phyloP scores from a whole-genome alignment of 2,797 vertebrate species.

The Pseudomugil gertrudae region DNA sequence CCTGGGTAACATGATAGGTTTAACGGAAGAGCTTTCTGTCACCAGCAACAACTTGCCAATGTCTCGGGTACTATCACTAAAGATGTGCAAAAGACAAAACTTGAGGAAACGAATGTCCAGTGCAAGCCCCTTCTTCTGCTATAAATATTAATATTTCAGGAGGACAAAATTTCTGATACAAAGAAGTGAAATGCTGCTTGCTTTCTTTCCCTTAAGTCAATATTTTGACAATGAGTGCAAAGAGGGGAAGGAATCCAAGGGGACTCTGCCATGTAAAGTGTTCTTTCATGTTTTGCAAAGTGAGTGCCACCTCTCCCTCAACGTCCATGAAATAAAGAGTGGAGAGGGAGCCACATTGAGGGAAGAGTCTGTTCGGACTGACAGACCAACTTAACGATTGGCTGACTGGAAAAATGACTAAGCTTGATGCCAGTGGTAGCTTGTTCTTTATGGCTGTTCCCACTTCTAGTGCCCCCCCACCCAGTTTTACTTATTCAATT shows the following conservation, averaged over 20 bases:
- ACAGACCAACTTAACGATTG: slow-evolving; percentile 58
- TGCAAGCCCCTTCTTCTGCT: slow-evolving; percentile 27
- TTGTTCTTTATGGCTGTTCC: slow-evolving; percentile 24
- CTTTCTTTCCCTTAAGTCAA: slow-evolving; percentile 61
- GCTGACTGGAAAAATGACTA: slow-evolving; percentile 57
- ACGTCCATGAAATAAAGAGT: slow-evolving; percentile 67
- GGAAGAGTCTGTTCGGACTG: slow-evolving; percentile 52
- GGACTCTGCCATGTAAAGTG: slow-evolving; percentile 68
- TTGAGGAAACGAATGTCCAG: slow-evolving; percentile 51
- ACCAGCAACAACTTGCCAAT: slow-evolving; percentile 42
- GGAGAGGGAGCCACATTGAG: slow-evolving; percentile 45
- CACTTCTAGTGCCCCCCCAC: slow-evolving; percentile 9
- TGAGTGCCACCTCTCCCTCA: slow-evolving; percentile 55
- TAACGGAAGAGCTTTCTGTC: slow-evolving; percentile 49
- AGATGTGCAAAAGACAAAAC: slow-evolving; percentile 49
- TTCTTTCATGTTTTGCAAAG: slow-evolving; percentile 76
- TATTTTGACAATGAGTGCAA: slow-evolving; percentile 70
- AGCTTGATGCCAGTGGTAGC: slow-evolving; percentile 12
- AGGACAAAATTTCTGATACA: slow-evolving; percentile 70
- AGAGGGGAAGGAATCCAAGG: slow-evolving; percentile 56
- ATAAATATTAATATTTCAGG: slow-evolving; percentile 71
- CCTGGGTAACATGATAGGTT: slow-evolving; percentile 44
- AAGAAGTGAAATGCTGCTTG: slow-evolving; percentile 57
- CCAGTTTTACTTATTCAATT: slow-evolving; percentile 18
- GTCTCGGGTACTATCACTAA: slow-evolving; percentile 46